Evolutionary conservation across 2,888 invertebrate genomes (phyloP).

Genomic region (Synergus itoensis): DNA sequence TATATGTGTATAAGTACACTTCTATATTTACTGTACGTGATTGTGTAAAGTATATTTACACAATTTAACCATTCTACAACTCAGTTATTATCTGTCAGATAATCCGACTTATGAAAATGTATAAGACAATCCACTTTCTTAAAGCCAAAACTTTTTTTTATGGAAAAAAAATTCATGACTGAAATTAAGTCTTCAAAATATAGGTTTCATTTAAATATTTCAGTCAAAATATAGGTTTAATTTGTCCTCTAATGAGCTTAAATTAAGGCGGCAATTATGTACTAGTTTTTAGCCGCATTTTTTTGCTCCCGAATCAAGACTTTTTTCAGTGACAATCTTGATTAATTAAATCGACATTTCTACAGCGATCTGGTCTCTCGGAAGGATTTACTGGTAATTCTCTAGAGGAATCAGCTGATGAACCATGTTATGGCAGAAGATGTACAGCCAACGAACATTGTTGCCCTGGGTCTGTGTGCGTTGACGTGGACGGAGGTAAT

Average conservation of each 20-base stretch:
- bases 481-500: constrained; percentile 83
- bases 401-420: constrained; percentile 80
- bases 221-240: too few species aligned
- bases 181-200: too few species aligned
- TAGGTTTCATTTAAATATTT: too few species aligned
- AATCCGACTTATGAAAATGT: not conserved
- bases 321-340: not conserved
- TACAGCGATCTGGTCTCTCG: constrained; percentile 56
- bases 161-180: too few species aligned
- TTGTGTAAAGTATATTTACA: not conserved
- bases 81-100: not conserved
- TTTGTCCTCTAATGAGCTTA: too few species aligned
- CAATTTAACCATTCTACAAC: not conserved
- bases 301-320: too few species aligned
- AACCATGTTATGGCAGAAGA: constrained; percentile 87
- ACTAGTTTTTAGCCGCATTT: too few species aligned
- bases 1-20: not conserved
- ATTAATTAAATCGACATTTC: not conserved
- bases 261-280: too few species aligned
- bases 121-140: not conserved
- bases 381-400: constrained; percentile 73
- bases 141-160: too few species aligned
- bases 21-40: not conserved
- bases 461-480: constrained; percentile 90
- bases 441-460: constrained; percentile 91